phyloP scores from a whole-genome alignment of 2,797 vertebrate species.

The Chelon labrosus region DNA sequence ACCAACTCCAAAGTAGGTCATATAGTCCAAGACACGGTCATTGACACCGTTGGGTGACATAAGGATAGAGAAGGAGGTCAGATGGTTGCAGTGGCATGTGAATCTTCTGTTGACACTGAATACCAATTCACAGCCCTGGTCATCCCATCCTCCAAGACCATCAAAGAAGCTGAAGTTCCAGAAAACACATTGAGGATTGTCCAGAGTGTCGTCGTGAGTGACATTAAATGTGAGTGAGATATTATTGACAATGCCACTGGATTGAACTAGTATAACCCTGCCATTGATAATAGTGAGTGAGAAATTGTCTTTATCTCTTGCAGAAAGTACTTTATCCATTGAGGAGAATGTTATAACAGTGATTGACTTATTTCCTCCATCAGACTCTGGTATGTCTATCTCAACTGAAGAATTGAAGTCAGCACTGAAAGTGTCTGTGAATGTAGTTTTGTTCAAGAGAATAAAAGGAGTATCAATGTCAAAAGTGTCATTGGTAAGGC shows the following conservation, averaged over 20 bases:
- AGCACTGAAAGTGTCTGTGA: constrained; percentile 47
- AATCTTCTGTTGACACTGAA: constrained; percentile 11
- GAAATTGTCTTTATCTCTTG: constrained; percentile 51
- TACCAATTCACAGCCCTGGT: constrained; percentile 76
- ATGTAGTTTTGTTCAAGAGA: constrained; percentile 72
- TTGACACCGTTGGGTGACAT: constrained; percentile 83
- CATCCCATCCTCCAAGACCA: constrained; percentile 83
- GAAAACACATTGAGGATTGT: constrained; percentile 86
- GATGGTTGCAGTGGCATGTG: constrained; percentile 87
- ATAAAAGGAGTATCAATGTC: constrained; percentile 51
- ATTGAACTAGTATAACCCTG: constrained; percentile 82
- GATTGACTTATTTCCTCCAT: constrained; percentile 38
- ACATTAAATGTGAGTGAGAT: constrained; percentile 85
- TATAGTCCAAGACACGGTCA: constrained; percentile 56
- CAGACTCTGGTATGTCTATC: constrained; percentile 69
- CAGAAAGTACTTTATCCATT: constrained; percentile 75
- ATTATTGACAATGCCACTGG: constrained; percentile 70
- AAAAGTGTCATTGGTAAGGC: constrained; percentile 29
- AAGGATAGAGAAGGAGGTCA: constrained; percentile 93
- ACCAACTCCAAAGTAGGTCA: constrained; percentile 88
- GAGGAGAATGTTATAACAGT: constrained; percentile 85
- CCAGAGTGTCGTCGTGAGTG: constrained; percentile 34
- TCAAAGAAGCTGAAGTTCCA: constrained; percentile 89
- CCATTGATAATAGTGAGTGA: constrained; percentile 72
- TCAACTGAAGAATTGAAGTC: constrained; percentile 77